Evolutionary conservation across 2,113 vertebrate species (phyloP), one percentile per base, ranked within the genome.

Genomic region (Indicator maculatus): DNA sequence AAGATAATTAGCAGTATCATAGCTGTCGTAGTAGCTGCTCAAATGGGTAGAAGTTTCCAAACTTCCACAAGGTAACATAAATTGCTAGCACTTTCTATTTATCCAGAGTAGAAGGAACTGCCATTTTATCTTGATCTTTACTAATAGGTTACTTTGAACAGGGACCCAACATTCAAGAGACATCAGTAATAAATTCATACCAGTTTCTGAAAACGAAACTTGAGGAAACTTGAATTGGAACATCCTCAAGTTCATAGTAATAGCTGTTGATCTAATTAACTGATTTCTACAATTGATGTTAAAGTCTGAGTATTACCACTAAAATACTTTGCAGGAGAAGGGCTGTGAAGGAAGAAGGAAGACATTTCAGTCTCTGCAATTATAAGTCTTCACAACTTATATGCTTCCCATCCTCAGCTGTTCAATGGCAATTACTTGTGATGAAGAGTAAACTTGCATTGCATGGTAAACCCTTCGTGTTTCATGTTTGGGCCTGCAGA

Each of bases 151-250:
- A 53, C 12, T 82, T 92, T 53, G 82, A 77, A 20, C 7, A 69
- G 20, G 3, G 64, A 58, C 38, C 41, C 61, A 50, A 7, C 7
- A 23, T 70, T 87, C 5, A 45, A 65, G 83, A 70, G 21, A 50
- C 1, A 15, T 19, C 33, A 63, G 3, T 0, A 0, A 76, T 50
- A 44, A 66, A 81, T 59, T 77, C 17, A 8, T 63, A 28, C 15
- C 5, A 36, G 24, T 28, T 77, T 81, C 85, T 63, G 30, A 55
- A 66, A 44, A 44, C 19, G 70, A 92, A 83, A 64, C 15, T 66
- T 66, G 56, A 44, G 21, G 70, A 92, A 83, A 64, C 15, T 66
- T 66, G 56, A 71, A 69, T 94, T 58, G 69, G n/a, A 67, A 56
- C 28, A 47, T n/a, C 13, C 19, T 15, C 8, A 56, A 53, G 10